A percentile compares a stretch with the other conserved stretches of the same genome.
phyloP scores from a whole-genome alignment of 1,140 invertebrate genomes.

The Ridgeia piscesae region DNA sequence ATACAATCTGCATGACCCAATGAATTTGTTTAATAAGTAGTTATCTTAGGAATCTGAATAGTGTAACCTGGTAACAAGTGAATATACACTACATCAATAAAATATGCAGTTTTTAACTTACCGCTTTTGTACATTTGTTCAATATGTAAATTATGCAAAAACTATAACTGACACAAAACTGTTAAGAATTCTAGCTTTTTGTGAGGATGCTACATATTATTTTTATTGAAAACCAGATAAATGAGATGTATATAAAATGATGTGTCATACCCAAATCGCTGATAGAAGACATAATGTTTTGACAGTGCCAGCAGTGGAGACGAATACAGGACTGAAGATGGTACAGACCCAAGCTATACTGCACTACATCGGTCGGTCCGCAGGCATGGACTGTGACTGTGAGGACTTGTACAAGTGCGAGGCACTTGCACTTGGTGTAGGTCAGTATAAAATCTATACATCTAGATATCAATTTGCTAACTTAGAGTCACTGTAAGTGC shows the following conservation, averaged over 20 bases:
- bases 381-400: constrained; percentile 20
- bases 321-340: constrained; percentile 10
- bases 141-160: no score
- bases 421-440: not conserved
- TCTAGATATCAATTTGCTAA: not conserved
- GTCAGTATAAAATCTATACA: not conserved
- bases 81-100: not conserved
- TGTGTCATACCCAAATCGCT: not conserved
- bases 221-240: not conserved
- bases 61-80: not conserved
- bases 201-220: not conserved
- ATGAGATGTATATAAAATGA: not conserved
- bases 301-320: constrained; percentile 13
- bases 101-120: no score
- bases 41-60: not conserved
- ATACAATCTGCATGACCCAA: no score
- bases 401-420: constrained; percentile 15
- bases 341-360: constrained; percentile 16
- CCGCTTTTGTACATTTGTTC: no score
- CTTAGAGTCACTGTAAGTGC: no score
- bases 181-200: no score
- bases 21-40: not conserved
- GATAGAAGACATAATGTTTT: not conserved
- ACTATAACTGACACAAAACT: no score
- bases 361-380: not conserved